Evolutionary conservation across 2,888 invertebrate species (phyloP).

Genomic region (Notodonta ziczac): DNA sequence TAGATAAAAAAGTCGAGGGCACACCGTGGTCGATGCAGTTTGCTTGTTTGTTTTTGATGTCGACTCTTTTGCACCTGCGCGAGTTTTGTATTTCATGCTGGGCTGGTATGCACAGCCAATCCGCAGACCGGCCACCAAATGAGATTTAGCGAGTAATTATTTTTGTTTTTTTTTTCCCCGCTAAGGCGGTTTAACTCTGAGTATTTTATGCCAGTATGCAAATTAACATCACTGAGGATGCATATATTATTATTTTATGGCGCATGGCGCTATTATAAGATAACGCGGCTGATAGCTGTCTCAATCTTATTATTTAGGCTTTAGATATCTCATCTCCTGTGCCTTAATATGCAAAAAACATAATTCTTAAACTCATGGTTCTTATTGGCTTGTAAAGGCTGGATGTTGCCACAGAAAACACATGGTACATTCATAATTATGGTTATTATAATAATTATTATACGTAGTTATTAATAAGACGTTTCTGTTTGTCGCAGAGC

Average conservation of each 20-base stretch:
- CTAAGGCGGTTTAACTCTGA: conserved; percentile 47
- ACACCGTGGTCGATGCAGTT: conserved; percentile 32
- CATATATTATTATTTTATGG: conserved; percentile 27
- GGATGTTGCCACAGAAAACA: not conserved
- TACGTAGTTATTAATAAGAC: conserved; percentile 7
- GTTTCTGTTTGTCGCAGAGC: conserved; percentile 65
- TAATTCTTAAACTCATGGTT: not conserved
- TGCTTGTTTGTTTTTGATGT: conserved; percentile 70
- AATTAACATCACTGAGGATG: conserved; percentile 43
- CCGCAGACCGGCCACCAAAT: conserved; percentile 53
- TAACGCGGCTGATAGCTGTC: conserved; percentile 29
- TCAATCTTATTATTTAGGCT: conserved; percentile 3
- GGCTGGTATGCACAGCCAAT: conserved; percentile 45
- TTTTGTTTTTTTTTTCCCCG: conserved; percentile 47
- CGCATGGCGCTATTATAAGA: conserved; percentile 20
- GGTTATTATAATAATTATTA: not conserved
- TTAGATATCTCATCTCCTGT: no score
- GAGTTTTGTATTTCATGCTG: conserved; percentile 64
- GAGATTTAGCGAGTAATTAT: conserved; percentile 54
- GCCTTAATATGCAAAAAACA: no score
- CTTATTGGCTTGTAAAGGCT: not conserved
- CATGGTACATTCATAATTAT: not conserved
- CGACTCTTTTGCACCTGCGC: conserved; percentile 77
- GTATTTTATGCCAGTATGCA: conserved; percentile 40
- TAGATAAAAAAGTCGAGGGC: conserved; percentile 71